Conservation (phyloP, 64 coral and sea anemone genomes). For the Astreopora myriophthalma region DNA sequence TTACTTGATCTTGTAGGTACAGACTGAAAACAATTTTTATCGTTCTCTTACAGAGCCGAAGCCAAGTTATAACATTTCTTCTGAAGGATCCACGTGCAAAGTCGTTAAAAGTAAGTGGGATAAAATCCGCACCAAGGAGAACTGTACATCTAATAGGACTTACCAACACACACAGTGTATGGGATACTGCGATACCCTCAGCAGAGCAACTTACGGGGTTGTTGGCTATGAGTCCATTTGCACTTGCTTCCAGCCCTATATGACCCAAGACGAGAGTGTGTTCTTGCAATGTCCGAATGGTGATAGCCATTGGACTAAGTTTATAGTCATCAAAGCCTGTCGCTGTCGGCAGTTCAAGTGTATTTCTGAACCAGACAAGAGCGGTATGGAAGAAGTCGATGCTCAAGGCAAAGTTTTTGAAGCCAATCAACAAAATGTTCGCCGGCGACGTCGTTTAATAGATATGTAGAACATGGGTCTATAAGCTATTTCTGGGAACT, state of each 20-base stretch:
- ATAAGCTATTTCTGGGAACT: neutral
- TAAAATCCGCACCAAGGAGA: neutral
- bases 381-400: neutral
- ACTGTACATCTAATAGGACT: neutral
- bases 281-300: neutral
- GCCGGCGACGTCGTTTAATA: neutral
- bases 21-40: neutral
- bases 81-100: neutral
- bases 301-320: neutral
- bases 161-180: neutral
- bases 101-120: neutral
- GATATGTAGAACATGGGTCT: neutral
- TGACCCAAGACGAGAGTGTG: neutral
- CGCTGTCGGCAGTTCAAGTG: neutral
- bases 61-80: neutral
- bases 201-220: neutral
- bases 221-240: neutral
- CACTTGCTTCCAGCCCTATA: neutral
- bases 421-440: neutral
- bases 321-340: constrained; percentile 2
- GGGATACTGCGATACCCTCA: neutral
- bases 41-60: neutral
- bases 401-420: neutral
- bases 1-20: neutral
- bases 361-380: neutral